A percentile compares a stretch with the other conserved stretches of the same genome.
Conservation (phyloP, 2,888 invertebrate genomes). For the Acanthococcus lagerstroemiae region DNA sequence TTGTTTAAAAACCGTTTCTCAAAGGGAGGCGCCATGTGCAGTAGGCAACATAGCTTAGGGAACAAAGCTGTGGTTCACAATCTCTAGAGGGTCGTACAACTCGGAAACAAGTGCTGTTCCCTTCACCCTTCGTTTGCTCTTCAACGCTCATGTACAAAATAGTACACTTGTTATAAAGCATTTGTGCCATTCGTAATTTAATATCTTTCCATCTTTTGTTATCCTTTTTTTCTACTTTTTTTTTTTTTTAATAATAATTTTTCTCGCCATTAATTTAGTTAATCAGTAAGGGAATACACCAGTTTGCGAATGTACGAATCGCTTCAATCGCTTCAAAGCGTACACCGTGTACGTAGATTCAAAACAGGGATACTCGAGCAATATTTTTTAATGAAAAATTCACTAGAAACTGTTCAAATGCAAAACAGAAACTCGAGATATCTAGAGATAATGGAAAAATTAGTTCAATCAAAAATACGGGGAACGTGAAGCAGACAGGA, state of each 20-base stretch:
- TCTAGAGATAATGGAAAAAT: too few relatives aligned
- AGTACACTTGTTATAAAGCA: slow-evolving; percentile 27
- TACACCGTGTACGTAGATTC: too few relatives aligned
- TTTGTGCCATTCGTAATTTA: slow-evolving; percentile 24
- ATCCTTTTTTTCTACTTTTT: neutral
- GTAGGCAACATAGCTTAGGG: slow-evolving; percentile 16
- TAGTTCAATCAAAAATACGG: too few relatives aligned
- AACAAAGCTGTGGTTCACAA: slow-evolving; percentile 19
- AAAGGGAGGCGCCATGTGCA: slow-evolving; percentile 27
- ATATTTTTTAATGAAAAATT: too few relatives aligned
- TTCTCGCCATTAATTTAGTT: neutral
- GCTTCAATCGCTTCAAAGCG: too few relatives aligned
- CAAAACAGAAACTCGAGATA: too few relatives aligned
- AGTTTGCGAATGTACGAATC: too few relatives aligned
- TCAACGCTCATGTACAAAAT: slow-evolving; percentile 3
- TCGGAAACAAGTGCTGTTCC: slow-evolving; percentile 23
- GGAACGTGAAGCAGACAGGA: too few relatives aligned
- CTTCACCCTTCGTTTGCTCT: neutral
- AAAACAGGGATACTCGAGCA: too few relatives aligned
- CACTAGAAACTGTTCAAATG: too few relatives aligned
- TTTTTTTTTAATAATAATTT: neutral
- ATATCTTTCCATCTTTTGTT: slow-evolving; percentile 23
- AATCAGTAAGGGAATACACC: too few relatives aligned
- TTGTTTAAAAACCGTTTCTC: slow-evolving; percentile 9
- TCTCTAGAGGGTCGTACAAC: slow-evolving; percentile 30